Evolutionary conservation across 2,113 vertebrate genomes (phyloP).

Genomic region (Pao palembangensis): DNA sequence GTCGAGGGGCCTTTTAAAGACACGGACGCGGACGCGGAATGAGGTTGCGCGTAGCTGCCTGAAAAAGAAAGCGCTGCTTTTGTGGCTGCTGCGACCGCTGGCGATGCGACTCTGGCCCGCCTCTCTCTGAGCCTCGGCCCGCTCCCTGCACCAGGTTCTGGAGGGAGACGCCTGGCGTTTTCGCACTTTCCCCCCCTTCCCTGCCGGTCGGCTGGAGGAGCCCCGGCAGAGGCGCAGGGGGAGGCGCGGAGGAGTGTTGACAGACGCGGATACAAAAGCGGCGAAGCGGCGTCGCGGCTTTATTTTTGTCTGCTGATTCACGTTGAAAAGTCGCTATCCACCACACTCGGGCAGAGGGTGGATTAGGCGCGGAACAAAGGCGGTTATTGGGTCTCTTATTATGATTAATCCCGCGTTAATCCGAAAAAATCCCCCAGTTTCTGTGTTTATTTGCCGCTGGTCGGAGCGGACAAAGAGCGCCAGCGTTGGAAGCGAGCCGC

Average conservation of each 20-base stretch:
- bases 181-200: constrained; percentile 6
- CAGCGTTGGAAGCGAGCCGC: constrained; percentile 28
- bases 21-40: constrained; percentile 28
- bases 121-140: neutral
- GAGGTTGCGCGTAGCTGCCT: constrained; percentile 55
- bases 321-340: constrained; percentile 19
- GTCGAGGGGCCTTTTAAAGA: neutral
- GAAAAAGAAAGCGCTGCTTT: constrained; percentile 78
- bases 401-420: constrained; percentile 73
- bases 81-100: constrained; percentile 24
- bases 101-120: neutral
- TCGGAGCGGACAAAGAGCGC: constrained; percentile 76
- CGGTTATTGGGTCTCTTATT: constrained; percentile 68
- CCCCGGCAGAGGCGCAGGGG: constrained; percentile 19
- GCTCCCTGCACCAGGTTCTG: neutral
- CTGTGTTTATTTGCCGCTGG: constrained; percentile 73
- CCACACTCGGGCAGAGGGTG: constrained; percentile 20
- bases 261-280: constrained; percentile 64
- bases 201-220: constrained; percentile 28
- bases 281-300: constrained; percentile 41
- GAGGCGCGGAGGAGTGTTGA: constrained; percentile 44
- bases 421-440: constrained; percentile 55
- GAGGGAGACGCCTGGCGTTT: neutral
- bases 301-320: constrained; percentile 33
- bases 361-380: constrained; percentile 55